Percentiles rank a stretch among this genome's conserved stretches.
Evolutionary conservation across 2,113 vertebrate genomes (phyloP).

Genomic region (Eulemur macaco): DNA sequence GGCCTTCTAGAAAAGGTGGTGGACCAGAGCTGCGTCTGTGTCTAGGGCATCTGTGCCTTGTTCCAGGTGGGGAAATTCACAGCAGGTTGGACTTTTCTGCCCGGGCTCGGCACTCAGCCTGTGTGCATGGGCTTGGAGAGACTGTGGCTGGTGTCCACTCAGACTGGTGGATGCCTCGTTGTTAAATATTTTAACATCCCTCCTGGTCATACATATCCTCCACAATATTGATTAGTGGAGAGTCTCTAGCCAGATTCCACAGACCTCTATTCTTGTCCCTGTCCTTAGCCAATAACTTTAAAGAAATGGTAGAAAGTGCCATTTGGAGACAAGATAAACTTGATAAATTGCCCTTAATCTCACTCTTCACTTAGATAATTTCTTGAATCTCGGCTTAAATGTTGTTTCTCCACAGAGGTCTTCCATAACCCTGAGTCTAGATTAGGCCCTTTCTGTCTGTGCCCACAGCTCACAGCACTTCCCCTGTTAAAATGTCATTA

Average conservation of each 20-base stretch:
- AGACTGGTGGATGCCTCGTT: background rate
- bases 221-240: background rate
- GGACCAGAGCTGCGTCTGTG: accelerated
- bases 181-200: background rate
- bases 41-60: background rate
- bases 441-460: background rate
- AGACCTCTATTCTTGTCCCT: background rate
- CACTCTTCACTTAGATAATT: background rate
- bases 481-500: background rate
- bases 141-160: no score
- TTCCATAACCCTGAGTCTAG: background rate
- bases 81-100: background rate
- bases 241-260: background rate
- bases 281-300: background rate
- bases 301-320: background rate
- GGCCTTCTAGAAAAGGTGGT: background rate
- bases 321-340: background rate
- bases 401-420: background rate
- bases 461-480: background rate
- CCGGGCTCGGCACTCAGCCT: background rate
- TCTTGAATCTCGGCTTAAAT: background rate
- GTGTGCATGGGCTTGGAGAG: no score
- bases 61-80: background rate
- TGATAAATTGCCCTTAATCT: background rate
- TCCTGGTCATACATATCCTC: background rate